phyloP scores from a whole-genome alignment of 2,797 vertebrate genomes.

The Falco cherrug region DNA sequence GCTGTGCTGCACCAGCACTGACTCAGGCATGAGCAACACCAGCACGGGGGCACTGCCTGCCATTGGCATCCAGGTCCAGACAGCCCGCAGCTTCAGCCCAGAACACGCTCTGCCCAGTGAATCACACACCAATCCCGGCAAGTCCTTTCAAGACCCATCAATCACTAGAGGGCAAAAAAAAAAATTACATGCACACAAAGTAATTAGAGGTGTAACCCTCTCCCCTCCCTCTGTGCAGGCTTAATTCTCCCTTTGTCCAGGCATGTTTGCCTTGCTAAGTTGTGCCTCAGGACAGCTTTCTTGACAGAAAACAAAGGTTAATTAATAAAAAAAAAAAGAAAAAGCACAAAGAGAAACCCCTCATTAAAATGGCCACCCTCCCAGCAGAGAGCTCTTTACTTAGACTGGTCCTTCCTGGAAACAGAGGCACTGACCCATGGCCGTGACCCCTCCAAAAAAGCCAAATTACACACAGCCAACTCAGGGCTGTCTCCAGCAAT shows the following conservation, averaged over 20 bases:
- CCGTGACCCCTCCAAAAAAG: conserved; percentile 20
- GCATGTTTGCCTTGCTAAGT: conserved; percentile 59
- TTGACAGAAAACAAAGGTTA: conserved; percentile 67
- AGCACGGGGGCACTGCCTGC: not conserved
- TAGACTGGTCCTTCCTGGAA: conserved; percentile 53
- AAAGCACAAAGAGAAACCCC: not conserved
- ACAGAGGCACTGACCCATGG: conserved; percentile 4
- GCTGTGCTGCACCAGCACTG: conserved; percentile 1
- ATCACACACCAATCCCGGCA: conserved; percentile 40
- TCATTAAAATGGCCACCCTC: conserved; percentile 56
- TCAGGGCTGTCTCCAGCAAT: not conserved
- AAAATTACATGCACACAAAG: conserved; percentile 52
- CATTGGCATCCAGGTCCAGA: not conserved
- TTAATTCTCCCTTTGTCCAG: conserved; percentile 66
- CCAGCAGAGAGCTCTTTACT: conserved; percentile 1
- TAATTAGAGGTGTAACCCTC: conserved; percentile 75
- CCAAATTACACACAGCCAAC: conserved; percentile 51
- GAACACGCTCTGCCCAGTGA: conserved; percentile 40
- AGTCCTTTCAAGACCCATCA: conserved; percentile 70
- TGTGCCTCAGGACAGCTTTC: conserved; percentile 59
- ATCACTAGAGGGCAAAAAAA: conserved; percentile 41
- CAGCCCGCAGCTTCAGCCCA: conserved; percentile 14
- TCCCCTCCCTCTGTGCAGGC: conserved; percentile 48
- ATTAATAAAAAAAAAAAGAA: not conserved
- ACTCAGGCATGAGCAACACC: conserved; percentile 20